A percentile compares a stretch with the other conserved stretches of the same genome.
phyloP scores from a whole-genome alignment of 2,888 invertebrate genomes.

The Eugnorisma glareosa region DNA sequence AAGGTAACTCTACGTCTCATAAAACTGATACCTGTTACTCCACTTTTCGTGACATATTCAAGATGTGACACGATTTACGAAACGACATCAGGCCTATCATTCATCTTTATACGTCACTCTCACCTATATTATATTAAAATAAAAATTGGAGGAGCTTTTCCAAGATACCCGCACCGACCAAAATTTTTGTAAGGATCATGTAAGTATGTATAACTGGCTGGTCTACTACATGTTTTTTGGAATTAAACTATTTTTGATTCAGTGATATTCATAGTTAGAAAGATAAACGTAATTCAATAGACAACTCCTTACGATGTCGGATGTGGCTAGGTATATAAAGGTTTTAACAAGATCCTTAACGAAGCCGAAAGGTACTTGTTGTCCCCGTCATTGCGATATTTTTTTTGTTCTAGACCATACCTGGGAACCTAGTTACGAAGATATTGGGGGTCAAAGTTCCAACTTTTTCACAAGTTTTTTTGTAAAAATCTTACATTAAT shows the following conservation, averaged over 20 bases:
- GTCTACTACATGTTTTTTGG: not conserved
- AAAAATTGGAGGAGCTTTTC: conserved; percentile 45
- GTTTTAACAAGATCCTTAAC: no score
- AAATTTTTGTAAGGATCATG: conserved; percentile 18
- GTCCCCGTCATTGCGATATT: no score
- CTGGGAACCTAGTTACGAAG: no score
- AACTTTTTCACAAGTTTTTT: no score
- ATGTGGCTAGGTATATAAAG: no score
- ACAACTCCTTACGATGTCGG: not conserved
- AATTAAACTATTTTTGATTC: conserved; percentile 7
- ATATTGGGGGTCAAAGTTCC: no score
- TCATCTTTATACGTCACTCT: conserved; percentile 67
- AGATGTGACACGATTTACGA: conserved; percentile 60
- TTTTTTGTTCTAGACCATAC: no score
- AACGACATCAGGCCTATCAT: conserved; percentile 63
- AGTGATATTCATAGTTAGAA: not conserved
- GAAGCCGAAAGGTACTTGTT: no score
- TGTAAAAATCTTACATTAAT: no score
- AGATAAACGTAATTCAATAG: not conserved
- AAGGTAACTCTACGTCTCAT: conserved; percentile 35
- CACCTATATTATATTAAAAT: conserved; percentile 64
- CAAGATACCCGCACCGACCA: conserved; percentile 25
- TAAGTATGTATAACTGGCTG: not conserved
- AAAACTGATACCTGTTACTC: conserved; percentile 55
- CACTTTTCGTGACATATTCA: conserved; percentile 43